Base-by-base conservation (phyloP, 2,797 vertebrate genomes). In the Dryobates pubescens region DNA sequence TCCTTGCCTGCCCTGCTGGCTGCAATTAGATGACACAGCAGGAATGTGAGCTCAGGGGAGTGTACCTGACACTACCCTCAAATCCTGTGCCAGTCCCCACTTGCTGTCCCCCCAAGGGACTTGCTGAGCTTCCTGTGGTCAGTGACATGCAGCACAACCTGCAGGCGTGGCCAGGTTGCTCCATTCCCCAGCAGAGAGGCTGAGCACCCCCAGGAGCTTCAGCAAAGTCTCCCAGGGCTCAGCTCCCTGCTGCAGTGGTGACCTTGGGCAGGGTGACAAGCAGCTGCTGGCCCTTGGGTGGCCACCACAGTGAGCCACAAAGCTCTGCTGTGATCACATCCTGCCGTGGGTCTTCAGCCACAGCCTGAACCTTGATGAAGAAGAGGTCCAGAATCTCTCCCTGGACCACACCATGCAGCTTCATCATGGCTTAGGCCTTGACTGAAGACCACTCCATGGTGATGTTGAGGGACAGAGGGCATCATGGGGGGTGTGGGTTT, bases 101-200 rank as follows among this genome's bases (percentile, higher is more conserved):
- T 54, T 88, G 81, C 56, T 76, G 58, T 90, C 65, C 95, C 83
- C 90, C 88, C 84, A 80, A 71, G 78, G 78, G 51, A 87, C 79
- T 87, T 95, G 57, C 71, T 63, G 78, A 82, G 68, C 63, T 90
- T 54, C 74, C 83, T 91, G 83, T 85, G 78, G 72, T 62, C 41
- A 43, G 41, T 43, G 41, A 43, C 41, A 16, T 43, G 17, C 7
- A 24, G 56, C 17, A 26, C 30, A n/a, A 26, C n/a, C 65, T 26
- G 32, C 8, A 19, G 64, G 23, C 56, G 68, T 5, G 4, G 59
- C 57, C 64, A 58, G 64, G 49, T 80, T 70, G 34, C 57, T 11
- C 22, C 57, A n/a, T 73, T 63, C 15, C 61, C 9, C 45, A 67
- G 74, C 43, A 86, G 54, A 61, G 79, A 79, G 18, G 17, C 32